phyloP scores from a whole-genome alignment of 1,140 invertebrate species.

The Wasmannia auropunctata region DNA sequence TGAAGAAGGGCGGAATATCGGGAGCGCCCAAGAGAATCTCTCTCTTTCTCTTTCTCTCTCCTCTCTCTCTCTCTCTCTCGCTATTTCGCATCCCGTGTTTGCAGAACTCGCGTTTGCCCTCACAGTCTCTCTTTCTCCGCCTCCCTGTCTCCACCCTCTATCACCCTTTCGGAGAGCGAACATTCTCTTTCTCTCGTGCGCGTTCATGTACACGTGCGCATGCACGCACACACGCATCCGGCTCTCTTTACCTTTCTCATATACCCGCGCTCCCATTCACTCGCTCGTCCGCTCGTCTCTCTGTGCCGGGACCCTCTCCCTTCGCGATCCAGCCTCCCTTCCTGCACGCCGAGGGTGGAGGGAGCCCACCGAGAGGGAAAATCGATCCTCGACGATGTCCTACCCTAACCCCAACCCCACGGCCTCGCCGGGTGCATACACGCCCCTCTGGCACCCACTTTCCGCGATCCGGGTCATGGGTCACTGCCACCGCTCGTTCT shows the following conservation, averaged over 20 bases:
- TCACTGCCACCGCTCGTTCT: conserved; percentile 80
- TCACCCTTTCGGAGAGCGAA: background rate
- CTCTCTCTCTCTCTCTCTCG: conserved; percentile 49
- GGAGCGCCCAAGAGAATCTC: conserved; percentile 35
- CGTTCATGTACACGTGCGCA: background rate
- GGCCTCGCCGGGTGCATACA: conserved; percentile 71
- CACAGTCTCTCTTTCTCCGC: background rate
- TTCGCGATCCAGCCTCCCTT: conserved; percentile 44
- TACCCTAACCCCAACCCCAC: conserved; percentile 79
- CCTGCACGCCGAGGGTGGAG: conserved; percentile 60
- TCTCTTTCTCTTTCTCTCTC: conserved; percentile 57
- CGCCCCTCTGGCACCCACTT: conserved; percentile 77
- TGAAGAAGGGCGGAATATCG: conserved; percentile 67
- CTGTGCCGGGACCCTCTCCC: conserved; percentile 17
- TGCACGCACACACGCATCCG: background rate
- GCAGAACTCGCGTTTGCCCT: background rate
- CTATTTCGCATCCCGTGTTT: conserved; percentile 44
- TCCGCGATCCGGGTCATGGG: conserved; percentile 82
- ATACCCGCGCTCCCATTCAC: conserved; percentile 22
- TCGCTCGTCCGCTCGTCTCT: background rate
- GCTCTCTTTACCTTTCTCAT: conserved; percentile 28
- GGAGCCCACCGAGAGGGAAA: conserved; percentile 74
- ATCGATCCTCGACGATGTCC: conserved; percentile 78
- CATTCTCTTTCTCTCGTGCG: conserved; percentile 14
- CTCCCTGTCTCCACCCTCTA: background rate